Percentiles rank a stretch among this genome's conserved stretches.
Conservation (phyloP, 2,797 vertebrate species). For the Pantherophis vulpinus region DNA sequence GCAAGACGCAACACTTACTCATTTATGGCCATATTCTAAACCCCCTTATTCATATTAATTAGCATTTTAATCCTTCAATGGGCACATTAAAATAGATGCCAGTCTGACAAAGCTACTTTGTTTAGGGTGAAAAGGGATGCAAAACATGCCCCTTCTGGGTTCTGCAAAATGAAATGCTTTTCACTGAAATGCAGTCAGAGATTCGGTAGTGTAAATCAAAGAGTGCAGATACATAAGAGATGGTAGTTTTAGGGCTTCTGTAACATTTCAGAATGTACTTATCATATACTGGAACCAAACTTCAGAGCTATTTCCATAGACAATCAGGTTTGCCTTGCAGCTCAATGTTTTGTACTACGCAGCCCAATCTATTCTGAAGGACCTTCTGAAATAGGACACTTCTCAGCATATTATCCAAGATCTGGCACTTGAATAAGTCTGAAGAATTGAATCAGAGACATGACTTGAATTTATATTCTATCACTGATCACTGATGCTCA, state of each 20-base stretch:
- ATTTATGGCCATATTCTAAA: neutral
- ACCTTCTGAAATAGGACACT: neutral
- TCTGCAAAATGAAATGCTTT: constrained; percentile 5
- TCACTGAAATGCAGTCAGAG: neutral
- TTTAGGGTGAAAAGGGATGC: constrained; percentile 8
- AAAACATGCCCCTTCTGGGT: neutral
- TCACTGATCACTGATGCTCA: too few species aligned
- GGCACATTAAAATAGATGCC: neutral
- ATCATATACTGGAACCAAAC: neutral
- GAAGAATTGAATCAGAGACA: neutral
- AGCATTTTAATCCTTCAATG: neutral
- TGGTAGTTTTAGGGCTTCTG: neutral
- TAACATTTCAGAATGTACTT: neutral
- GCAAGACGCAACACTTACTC: constrained; percentile 30
- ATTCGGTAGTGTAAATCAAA: neutral
- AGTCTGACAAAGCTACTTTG: neutral
- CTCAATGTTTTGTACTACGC: neutral
- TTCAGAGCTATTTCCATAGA: neutral
- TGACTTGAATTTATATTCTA: neutral
- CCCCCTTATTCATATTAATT: neutral
- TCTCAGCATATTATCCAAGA: neutral
- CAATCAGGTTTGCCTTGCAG: neutral
- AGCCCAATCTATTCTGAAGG: neutral
- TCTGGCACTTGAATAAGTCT: neutral
- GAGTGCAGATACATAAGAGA: neutral